Base-by-base conservation (phyloP, 2,888 invertebrate genomes). In the Archips xylosteana region DNA sequence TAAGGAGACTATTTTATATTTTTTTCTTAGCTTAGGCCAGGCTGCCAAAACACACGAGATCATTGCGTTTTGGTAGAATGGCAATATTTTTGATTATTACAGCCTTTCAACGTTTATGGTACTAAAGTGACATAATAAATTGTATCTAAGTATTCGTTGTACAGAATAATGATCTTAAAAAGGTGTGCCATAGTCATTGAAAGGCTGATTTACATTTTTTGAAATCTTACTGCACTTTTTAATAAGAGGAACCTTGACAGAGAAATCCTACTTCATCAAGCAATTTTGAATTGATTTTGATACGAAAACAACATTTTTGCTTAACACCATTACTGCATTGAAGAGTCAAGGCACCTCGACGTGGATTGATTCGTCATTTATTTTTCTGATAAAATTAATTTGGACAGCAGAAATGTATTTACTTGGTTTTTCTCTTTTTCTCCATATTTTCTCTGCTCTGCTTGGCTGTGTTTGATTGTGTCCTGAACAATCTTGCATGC, bases 381-480 rank as follows among this genome's bases (percentile, higher is more conserved):
- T 92, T 94, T 92, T 94, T 92, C 89, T 87, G 86, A 91, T 87
- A 90, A 89, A 89, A 89, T 90, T 92, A 87, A 91, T 93, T 94
- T 92, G 85, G 87, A 92, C 90, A 89, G 93, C 94, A 94, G 94
- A 92, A 94, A 93, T 95, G 95, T 95, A 96, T 96, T 96, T 95
- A 96, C 95, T 96, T 96, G 94, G 96, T 96, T 96, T 96, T 96
- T 96, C 95, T 96, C 96, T 96, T 96, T 93, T 96, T 96, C 96
- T 96, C 95, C 96, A 96, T 96, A 95, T 95, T 95, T 96, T 96
- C 96, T 96, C 96, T 96, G 96, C 96, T 96, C 96, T 96, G 96
- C 96, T 97, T 97, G 96, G 95, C 96, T 96, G 96, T 96, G 96
- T 96, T 96, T 96, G 96, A 96, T 96, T 96, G 96, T 96, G 96